Percentiles rank a stretch among this genome's conserved stretches.
Evolutionary conservation across 2,797 vertebrate species (phyloP).

Genomic region (Acrocephalus scirpaceus): DNA sequence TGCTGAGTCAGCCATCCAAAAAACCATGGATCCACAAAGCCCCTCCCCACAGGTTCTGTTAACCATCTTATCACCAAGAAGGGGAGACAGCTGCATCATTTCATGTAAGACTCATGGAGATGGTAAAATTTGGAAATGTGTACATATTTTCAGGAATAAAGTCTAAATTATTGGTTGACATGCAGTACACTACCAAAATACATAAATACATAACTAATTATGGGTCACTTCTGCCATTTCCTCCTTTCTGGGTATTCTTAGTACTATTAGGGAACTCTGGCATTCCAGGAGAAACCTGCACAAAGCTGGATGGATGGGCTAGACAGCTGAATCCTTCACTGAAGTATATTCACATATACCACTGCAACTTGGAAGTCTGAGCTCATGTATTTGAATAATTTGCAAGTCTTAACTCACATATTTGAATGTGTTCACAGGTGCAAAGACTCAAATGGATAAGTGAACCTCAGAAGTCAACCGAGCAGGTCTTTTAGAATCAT

Average conservation of each 20-base stretch:
- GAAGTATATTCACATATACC: neutral
- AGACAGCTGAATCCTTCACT: neutral
- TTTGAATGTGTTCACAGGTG: neutral
- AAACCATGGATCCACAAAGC: rapidly evolving
- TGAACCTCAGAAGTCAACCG: neutral
- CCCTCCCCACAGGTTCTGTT: neutral
- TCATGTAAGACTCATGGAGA: rapidly evolving
- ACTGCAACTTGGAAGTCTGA: neutral
- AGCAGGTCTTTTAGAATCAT: neutral
- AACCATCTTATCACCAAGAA: neutral
- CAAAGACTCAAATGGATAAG: neutral
- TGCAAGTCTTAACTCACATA: neutral
- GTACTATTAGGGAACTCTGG: neutral
- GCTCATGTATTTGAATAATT: neutral
- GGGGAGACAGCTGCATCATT: rapidly evolving
- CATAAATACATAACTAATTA: neutral
- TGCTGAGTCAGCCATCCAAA: neutral
- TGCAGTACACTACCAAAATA: neutral
- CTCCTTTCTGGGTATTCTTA: neutral
- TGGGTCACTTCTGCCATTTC: neutral
- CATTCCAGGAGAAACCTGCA: neutral
- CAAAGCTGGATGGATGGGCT: neutral
- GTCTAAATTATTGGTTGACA: neutral
- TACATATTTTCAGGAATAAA: neutral
- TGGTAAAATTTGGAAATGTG: neutral